phyloP scores from a whole-genome alignment of 2,797 vertebrate species.

The Anomalospiza imberbis region DNA sequence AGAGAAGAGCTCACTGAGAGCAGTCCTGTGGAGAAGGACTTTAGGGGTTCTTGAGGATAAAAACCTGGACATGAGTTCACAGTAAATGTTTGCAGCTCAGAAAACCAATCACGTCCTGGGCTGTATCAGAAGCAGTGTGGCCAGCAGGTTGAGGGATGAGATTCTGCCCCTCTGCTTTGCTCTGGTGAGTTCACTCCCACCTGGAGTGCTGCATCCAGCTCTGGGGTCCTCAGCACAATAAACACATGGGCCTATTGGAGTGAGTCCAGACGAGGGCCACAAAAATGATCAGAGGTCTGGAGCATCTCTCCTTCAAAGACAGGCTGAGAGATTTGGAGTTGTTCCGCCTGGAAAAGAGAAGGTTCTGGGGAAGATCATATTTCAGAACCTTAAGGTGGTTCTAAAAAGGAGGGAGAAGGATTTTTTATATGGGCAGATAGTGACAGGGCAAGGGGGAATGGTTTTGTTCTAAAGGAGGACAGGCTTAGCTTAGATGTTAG shows the following conservation, averaged over 20 bases:
- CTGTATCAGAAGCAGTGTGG: not conserved
- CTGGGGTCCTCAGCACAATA: not conserved
- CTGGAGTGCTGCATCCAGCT: not conserved
- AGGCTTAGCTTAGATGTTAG: not conserved
- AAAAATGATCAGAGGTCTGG: not conserved
- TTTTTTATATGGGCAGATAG: not conserved
- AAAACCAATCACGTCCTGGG: not conserved
- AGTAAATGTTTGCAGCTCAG: not conserved
- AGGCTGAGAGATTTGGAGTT: not conserved
- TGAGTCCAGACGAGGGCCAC: not conserved
- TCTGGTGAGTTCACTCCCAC: not conserved
- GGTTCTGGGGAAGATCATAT: not conserved
- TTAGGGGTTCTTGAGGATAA: not conserved
- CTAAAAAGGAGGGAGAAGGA: not conserved
- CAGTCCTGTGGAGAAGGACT: not conserved
- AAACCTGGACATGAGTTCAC: not conserved
- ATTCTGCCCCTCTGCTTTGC: not conserved
- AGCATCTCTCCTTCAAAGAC: not conserved
- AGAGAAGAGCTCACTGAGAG: not conserved
- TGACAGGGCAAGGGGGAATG: not conserved
- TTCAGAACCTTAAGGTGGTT: not conserved
- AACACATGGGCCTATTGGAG: not conserved
- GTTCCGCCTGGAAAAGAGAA: not conserved
- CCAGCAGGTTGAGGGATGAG: fast-evolving
- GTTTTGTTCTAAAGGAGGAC: not conserved